Percentiles rank a stretch among this genome's conserved stretches.
Conservation (phyloP, 2,113 vertebrate genomes). For the Sander vitreus region DNA sequence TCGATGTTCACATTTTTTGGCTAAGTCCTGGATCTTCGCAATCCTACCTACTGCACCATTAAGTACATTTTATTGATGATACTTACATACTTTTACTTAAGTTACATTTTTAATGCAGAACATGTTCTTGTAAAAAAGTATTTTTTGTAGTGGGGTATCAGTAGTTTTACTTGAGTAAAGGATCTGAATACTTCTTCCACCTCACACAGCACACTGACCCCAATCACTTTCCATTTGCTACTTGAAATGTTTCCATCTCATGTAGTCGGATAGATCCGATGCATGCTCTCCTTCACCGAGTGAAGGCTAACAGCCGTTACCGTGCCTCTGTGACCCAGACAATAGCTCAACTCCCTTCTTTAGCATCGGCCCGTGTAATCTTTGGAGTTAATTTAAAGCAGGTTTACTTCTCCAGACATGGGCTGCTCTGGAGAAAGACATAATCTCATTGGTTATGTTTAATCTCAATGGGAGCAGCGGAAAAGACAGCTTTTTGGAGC, state of each 20-base stretch:
- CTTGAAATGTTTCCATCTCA: not conserved
- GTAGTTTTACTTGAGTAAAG: no score
- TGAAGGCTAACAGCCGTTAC: not conserved
- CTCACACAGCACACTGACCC: not conserved
- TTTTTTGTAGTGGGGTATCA: no score
- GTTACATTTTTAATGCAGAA: no score
- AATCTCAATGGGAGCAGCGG: constrained; percentile 13
- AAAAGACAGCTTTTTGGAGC: constrained; percentile 42
- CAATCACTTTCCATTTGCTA: not conserved
- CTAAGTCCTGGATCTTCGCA: no score
- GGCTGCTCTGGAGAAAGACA: constrained; percentile 19
- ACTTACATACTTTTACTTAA: no score
- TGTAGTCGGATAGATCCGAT: not conserved
- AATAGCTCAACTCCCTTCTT: not conserved
- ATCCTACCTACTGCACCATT: no score
- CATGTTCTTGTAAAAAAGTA: no score
- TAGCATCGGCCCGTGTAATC: not conserved
- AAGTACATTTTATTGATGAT: no score
- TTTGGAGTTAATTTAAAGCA: constrained; percentile 48
- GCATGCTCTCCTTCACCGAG: not conserved
- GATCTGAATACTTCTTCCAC: no score
- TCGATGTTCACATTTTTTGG: no score
- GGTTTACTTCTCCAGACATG: constrained; percentile 25
- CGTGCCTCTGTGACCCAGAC: constrained; percentile 6
- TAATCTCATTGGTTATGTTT: constrained; percentile 36